Conservation (phyloP, 2,113 vertebrate species). For the Salminus brasiliensis region DNA sequence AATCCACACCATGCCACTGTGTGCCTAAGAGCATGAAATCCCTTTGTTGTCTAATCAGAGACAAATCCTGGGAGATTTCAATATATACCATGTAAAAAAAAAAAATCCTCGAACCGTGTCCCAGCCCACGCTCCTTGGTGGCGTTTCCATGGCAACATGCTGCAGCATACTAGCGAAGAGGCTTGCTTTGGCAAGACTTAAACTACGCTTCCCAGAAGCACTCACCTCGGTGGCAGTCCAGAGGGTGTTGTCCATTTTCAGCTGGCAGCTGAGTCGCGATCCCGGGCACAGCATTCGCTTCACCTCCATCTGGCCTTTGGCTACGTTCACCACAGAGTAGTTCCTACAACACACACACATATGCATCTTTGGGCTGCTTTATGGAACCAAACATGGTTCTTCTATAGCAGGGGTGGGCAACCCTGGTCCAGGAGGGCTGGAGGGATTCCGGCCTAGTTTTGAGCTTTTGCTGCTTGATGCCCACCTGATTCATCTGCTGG, state of each 20-base stretch:
- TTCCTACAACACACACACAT: slow-evolving; percentile 74
- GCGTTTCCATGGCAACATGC: slow-evolving; percentile 27
- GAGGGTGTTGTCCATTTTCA: slow-evolving; percentile 86
- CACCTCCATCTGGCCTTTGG: slow-evolving; percentile 90
- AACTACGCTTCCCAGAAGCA: not conserved
- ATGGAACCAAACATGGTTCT: not conserved
- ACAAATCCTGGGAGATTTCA: not conserved
- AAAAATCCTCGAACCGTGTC: not conserved
- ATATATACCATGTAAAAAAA: slow-evolving; percentile 15
- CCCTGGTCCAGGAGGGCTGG: too few species aligned
- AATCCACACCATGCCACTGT: not conserved
- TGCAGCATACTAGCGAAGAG: not conserved
- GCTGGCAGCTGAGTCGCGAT: slow-evolving; percentile 85
- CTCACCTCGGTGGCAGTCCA: slow-evolving; percentile 93
- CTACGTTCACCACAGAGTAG: slow-evolving; percentile 92
- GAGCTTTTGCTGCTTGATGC: too few species aligned
- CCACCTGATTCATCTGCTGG: too few species aligned
- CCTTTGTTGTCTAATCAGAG: not conserved
- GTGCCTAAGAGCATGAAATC: not conserved
- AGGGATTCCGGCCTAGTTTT: too few species aligned
- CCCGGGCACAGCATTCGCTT: slow-evolving; percentile 88
- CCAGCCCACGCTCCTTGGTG: not conserved
- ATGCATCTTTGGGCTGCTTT: not conserved
- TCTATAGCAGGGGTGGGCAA: not conserved
- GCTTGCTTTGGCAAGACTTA: not conserved